Percentiles rank a stretch among this genome's conserved stretches.
These are phyloP conservation scores for Pollenia amentaria DNA, from an alignment of 2,888 invertebrate genomes.

Conservation along the genomic window DNA sequence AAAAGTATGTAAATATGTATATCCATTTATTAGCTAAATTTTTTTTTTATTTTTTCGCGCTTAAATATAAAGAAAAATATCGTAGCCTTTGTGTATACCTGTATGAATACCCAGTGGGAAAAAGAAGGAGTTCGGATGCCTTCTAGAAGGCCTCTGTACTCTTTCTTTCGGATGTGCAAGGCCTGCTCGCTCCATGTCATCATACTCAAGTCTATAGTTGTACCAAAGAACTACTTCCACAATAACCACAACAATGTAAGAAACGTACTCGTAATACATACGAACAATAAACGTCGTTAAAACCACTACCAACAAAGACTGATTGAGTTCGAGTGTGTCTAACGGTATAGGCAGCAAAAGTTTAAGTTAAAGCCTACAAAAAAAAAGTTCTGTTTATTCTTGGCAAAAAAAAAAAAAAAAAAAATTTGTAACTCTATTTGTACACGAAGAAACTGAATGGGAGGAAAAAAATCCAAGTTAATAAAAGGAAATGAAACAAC, in stretches of 20 bases:
- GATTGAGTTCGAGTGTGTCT: not conserved
- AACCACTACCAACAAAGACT: slow-evolving; percentile 15
- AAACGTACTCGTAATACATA: slow-evolving; percentile 15
- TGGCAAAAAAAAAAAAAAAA: slow-evolving; percentile 1
- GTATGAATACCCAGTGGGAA: no score
- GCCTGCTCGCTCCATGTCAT: no score
- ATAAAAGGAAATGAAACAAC: slow-evolving; percentile 42
- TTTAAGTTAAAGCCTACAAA: slow-evolving; percentile 29
- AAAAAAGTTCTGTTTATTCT: slow-evolving; percentile 20
- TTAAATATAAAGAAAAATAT: not conserved
- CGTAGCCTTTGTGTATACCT: not conserved
- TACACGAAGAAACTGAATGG: slow-evolving; percentile 31
- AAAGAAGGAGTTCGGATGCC: no score
- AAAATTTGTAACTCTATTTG: slow-evolving; percentile 10
- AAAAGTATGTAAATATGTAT: not conserved
- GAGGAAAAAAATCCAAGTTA: slow-evolving; percentile 10
- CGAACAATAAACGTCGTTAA: slow-evolving; percentile 11
- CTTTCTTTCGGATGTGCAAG: no score
- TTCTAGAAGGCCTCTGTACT: no score
- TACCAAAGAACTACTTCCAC: not conserved
- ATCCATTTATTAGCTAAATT: not conserved
- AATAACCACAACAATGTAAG: not conserved
- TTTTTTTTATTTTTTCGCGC: not conserved
- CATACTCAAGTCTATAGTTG: not conserved
- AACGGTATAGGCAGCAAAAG: slow-evolving; percentile 1